phyloP scores from a whole-genome alignment of 2,797 vertebrate genomes.

The Denticeps clupeoides region DNA sequence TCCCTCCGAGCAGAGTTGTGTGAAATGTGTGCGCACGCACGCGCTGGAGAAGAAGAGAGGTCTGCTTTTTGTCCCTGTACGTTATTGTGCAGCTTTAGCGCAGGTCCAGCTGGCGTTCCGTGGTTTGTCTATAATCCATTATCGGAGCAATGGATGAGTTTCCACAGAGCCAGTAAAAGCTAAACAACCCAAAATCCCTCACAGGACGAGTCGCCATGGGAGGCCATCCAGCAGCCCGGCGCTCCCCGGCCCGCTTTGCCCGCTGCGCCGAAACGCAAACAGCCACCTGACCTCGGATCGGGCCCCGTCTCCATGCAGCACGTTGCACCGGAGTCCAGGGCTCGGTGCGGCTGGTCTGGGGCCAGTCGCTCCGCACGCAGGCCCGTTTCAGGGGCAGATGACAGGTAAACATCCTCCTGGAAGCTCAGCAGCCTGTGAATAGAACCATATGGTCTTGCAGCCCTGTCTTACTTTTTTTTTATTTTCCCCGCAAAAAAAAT shows the following conservation, averaged over 20 bases:
- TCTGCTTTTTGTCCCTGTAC: constrained; percentile 30
- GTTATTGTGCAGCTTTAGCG: constrained; percentile 12
- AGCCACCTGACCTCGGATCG: too few species aligned
- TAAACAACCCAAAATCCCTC: constrained; percentile 25
- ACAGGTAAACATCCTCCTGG: constrained; percentile 1
- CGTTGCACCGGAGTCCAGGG: not conserved
- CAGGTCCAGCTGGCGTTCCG: constrained; percentile 30
- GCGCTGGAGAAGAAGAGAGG: constrained; percentile 8
- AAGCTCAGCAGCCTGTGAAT: not conserved
- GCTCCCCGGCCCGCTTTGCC: constrained; percentile 1
- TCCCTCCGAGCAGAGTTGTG: not conserved
- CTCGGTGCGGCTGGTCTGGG: not conserved
- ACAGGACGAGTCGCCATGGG: constrained; percentile 13
- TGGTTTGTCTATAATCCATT: constrained; percentile 38
- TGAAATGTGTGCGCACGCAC: too few species aligned
- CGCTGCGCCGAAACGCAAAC: not conserved
- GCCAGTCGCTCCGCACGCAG: not conserved
- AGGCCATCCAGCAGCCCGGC: not conserved
- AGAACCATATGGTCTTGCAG: not conserved
- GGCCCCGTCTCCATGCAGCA: too few species aligned
- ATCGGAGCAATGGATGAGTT: constrained; percentile 24
- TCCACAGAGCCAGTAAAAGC: constrained; percentile 23
- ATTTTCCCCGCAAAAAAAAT: not conserved
- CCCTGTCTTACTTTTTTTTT: not conserved
- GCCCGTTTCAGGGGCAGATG: not conserved